These are phyloP conservation scores for Chironomus striatipennis DNA, from an alignment of 1,140 invertebrate species.

Conservation along the genomic window DNA sequence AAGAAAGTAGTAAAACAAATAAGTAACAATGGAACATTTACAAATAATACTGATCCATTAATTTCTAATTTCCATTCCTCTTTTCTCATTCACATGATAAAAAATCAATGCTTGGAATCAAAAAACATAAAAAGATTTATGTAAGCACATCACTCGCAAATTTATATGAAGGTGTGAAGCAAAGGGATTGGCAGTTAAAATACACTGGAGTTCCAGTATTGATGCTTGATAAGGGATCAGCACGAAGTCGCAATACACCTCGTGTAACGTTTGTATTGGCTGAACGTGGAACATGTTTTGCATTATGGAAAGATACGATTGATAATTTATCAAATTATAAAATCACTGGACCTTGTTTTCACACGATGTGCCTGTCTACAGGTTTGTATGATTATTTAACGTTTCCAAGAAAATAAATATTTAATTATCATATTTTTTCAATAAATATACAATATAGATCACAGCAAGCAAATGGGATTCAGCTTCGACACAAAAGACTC, in stretches of 20 bases:
- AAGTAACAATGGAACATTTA: too few species aligned
- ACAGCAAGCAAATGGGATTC: conserved; percentile 51
- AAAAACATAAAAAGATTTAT: conserved; percentile 45
- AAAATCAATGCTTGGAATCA: too few species aligned
- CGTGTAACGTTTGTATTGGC: conserved; percentile 70
- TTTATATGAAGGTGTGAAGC: conserved; percentile 56
- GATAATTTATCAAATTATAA: conserved; percentile 59
- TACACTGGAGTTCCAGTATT: conserved; percentile 76
- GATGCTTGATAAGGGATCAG: conserved; percentile 66
- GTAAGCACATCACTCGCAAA: conserved; percentile 74
- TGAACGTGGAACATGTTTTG: conserved; percentile 75
- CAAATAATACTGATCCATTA: too few species aligned
- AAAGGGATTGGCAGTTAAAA: conserved; percentile 60
- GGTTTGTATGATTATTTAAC: conserved; percentile 31
- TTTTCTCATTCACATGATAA: too few species aligned
- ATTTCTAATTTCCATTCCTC: too few species aligned
- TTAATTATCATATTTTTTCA: too few species aligned
- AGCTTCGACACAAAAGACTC: conserved; percentile 69
- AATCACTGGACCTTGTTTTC: conserved; percentile 59
- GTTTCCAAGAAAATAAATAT: neutral
- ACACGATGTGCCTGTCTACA: conserved; percentile 68
- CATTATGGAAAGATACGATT: conserved; percentile 75
- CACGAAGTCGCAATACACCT: conserved; percentile 57
- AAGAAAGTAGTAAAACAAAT: too few species aligned
- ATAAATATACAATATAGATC: conserved; percentile 30